phyloP scores from a whole-genome alignment of 2,113 vertebrate species.

The Arizona elegans region DNA sequence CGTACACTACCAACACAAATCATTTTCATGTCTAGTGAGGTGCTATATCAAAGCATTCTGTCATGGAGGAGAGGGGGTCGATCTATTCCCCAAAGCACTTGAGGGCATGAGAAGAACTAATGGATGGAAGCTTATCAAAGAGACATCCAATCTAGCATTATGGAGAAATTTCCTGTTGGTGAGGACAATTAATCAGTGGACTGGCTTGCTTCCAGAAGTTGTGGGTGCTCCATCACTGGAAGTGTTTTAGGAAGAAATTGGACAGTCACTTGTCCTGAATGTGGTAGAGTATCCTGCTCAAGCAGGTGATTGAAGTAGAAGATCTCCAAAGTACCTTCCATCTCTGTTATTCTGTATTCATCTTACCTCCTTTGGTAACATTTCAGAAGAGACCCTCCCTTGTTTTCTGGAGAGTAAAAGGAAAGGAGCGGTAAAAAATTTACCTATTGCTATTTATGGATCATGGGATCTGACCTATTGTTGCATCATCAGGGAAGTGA shows the following conservation, averaged over 20 bases:
- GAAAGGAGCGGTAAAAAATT: background rate
- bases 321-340: too few relatives aligned
- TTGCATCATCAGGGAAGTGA: background rate
- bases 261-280: background rate
- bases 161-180: background rate
- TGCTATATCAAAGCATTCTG: background rate
- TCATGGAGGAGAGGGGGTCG: background rate
- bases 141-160: background rate
- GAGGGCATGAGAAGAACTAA: background rate
- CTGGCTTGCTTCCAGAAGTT: background rate
- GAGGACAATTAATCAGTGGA: background rate
- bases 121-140: background rate
- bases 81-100: background rate
- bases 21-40: background rate
- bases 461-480: background rate
- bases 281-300: too few relatives aligned
- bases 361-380: background rate
- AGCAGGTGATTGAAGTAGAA: too few relatives aligned
- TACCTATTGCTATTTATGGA: background rate
- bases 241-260: background rate
- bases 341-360: too few relatives aligned
- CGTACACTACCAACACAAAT: background rate
- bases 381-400: background rate
- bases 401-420: background rate
- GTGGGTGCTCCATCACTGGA: background rate